Base-by-base conservation (phyloP, 2,888 invertebrate genomes). In the Myopa testacea region DNA sequence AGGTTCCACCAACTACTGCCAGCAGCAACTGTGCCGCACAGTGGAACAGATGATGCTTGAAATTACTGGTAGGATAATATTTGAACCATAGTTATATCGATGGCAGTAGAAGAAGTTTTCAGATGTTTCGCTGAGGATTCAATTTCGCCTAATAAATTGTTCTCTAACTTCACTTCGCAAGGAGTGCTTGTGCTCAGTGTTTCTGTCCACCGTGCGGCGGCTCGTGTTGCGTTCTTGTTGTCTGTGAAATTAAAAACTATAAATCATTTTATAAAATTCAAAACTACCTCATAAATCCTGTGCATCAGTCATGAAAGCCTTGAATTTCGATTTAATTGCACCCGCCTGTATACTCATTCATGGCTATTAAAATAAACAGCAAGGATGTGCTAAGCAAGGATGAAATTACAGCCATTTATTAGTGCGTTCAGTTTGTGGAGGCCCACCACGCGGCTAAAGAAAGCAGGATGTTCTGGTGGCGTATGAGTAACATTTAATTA, bases 221-320 rank as follows among this genome's bases (percentile, higher is more conserved):
- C 68, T 45, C 40, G 45, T 45, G 68, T 45, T 45, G 19, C 45
- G 68, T 40, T 34, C 37, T 38, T 65, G 65, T 67, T 69, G 34
- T 69, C 4, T 50, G 26, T 50, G 69, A 69, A 69, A 69, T 69
- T 69, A 50, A 69, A 62, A 69, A 50, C 50, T 4, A 69, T 69
- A 69, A 69, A 50, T 69, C 50, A 69, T 50, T 8, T 69, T 50
- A 69, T 69, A 50, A 69, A 69, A 69, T 14, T 34, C 16, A 26
- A 69, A 69, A 69, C 52, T n/a, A 38, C 10, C 3, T n/a, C 69
- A 69, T 69, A 69, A 69, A 69, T 69, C 37, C 40, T 67, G n/a
- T n/a, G 40, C 16, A n/a, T 67, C 67, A 40, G 67, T 40, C 67
- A 40, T 5, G 67, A n/a, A 67, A 67, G 40, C 67, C 67, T 40